A percentile compares a stretch with the other conserved stretches of the same genome.
phyloP scores from a whole-genome alignment of 2,797 vertebrate genomes.

The Onychomys torridus region DNA sequence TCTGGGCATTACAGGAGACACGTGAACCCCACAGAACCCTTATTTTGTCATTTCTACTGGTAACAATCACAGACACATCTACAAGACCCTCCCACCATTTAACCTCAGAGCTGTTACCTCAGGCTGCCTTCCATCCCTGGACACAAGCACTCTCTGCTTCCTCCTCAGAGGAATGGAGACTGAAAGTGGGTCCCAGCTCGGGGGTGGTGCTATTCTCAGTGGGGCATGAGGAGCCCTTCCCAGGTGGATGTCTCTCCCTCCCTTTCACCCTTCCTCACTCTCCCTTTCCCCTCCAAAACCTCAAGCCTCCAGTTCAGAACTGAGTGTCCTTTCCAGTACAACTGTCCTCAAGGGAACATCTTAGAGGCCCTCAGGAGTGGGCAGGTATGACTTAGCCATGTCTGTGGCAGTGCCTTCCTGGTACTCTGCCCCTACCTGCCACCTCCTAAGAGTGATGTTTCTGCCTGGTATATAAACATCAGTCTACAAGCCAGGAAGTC shows the following conservation, averaged over 20 bases:
- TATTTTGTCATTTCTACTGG: background rate
- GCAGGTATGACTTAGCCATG: constrained; percentile 56
- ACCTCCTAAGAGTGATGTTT: constrained; percentile 59
- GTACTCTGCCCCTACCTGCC: background rate
- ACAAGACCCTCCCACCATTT: background rate
- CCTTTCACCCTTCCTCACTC: background rate
- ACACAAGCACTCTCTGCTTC: background rate
- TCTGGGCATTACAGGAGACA: background rate
- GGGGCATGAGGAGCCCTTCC: background rate
- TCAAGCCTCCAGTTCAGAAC: background rate
- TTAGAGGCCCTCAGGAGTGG: background rate
- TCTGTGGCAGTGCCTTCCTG: constrained; percentile 53
- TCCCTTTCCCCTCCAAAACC: background rate
- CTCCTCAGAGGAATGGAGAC: background rate
- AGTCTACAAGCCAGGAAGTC: background rate
- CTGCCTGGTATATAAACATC: constrained; percentile 33
- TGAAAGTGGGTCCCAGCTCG: background rate
- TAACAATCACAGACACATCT: background rate
- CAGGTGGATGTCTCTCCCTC: background rate
- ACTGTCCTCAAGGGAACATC: background rate
- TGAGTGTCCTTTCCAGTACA: background rate
- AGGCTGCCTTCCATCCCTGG: background rate
- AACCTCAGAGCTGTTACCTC: background rate
- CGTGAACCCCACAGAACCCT: background rate
- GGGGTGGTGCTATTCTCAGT: background rate